Percentiles rank a stretch among this genome's conserved stretches.
Conservation (phyloP, 1,140 invertebrate genomes). For the Drosophila carrolli region DNA sequence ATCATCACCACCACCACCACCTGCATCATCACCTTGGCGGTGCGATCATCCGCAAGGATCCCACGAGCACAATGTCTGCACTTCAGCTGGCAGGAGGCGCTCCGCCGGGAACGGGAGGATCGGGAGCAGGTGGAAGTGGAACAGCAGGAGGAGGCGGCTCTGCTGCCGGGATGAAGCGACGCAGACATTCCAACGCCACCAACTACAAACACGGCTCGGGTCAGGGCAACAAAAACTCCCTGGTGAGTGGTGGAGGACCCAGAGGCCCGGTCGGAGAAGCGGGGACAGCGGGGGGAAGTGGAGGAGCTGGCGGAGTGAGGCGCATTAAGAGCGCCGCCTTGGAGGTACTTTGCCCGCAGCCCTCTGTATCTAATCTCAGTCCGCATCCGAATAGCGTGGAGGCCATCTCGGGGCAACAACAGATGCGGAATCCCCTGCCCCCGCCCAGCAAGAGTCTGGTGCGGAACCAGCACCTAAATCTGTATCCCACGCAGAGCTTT, state of each 20-base stretch:
- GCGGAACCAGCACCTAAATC: constrained; percentile 88
- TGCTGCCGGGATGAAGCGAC: constrained; percentile 73
- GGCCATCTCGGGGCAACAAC: constrained; percentile 87
- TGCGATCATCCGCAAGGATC: constrained; percentile 86
- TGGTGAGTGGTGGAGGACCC: constrained; percentile 19
- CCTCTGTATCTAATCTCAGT: constrained; percentile 87
- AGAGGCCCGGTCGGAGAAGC: constrained; percentile 44
- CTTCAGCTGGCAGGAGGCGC: constrained; percentile 85
- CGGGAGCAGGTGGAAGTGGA: constrained; percentile 3
- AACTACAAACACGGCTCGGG: constrained; percentile 58
- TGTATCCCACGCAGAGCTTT: constrained; percentile 85
- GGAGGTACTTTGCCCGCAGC: constrained; percentile 88
- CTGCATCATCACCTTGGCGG: constrained; percentile 53
- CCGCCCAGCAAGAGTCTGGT: constrained; percentile 88
- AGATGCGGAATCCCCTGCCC: constrained; percentile 87
- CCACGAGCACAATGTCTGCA: constrained; percentile 87
- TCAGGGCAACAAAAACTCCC: constrained; percentile 45
- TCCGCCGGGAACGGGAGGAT: not conserved
- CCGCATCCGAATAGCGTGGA: constrained; percentile 89
- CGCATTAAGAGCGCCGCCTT: constrained; percentile 88
- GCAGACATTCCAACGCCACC: constrained; percentile 88
- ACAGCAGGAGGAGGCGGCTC: constrained; percentile 19
- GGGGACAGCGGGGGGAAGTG: constrained; percentile 5
- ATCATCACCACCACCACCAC: constrained; percentile 64
- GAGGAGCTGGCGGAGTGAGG: constrained; percentile 83